Evolutionary conservation across 2,888 invertebrate genomes (phyloP), one percentile per base, ranked within the genome.

Genomic region (Nomada hirtipes): DNA sequence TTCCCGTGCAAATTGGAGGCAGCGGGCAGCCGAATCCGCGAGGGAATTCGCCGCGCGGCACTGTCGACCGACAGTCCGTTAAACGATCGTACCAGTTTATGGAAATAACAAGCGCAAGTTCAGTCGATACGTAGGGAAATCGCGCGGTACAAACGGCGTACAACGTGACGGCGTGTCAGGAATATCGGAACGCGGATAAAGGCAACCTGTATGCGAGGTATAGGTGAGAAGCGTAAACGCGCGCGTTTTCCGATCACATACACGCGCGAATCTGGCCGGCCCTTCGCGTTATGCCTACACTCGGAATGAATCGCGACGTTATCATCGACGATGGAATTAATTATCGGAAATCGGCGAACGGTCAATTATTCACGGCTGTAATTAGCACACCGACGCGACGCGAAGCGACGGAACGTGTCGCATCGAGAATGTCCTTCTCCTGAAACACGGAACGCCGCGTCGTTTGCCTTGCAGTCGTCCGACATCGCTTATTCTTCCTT

Each of bases 311-410:
- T 86, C 86, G 86, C 72, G 82, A 88, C 85, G 84, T 89, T 90
- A 89, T 85, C 86, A 80, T 74, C 68, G 67, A 70, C 82, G 88
- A 88, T 88, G 84, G 90, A 89, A 90, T 90, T 89, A 90, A 91
- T 91, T 89, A 89, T 88, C 85, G 87, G 87, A 84, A 86, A 90
- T 83, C 85, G 73, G 75, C 77, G 79, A 79, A 61, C 82, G 78
- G 86, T 87, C 85, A 89, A 91, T 90, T 91, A 91, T 91, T 90
- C 84, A 83, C 80, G 83, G 73, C 87, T 90, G 88, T 89, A 90
- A 91, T 91, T 88, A 88, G 84, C 87, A 68, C 85, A 53, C 55
- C 67, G 42, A 55, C 50, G 52, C 64, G 68, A 69, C 67, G 70
- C 81, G 13, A 47, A 47, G 13, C 2, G 2, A 13, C 47, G 47